Base-by-base conservation (phyloP, 1,140 invertebrate species). In the Drosophila aff. region DNA sequence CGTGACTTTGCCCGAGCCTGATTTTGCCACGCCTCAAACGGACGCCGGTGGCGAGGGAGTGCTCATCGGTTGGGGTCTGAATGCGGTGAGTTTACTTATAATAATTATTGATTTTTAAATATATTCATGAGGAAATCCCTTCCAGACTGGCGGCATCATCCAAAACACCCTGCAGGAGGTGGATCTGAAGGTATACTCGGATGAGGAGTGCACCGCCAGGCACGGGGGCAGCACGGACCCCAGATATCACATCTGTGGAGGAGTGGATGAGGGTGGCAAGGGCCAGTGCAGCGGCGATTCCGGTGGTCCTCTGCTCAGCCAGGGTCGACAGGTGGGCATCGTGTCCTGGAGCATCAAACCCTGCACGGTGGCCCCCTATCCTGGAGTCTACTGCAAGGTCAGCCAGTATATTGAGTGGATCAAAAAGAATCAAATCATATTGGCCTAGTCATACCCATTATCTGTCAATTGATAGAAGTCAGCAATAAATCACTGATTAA, bases 241-340 rank as follows among this genome's bases (percentile, higher is more conserved):
- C 10, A 36, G n/a, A 1, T 81, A 91, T 13, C 92, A 94, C 49
- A 87, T 94, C 60, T 94, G 93, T 55, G 92, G 91, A 1, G 93
- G 93, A 8, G 81, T 93, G 16, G 81, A 86, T 62, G 93, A 92
- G 52, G 93, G 93, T 4, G 93, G 93, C 21, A 93, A 93, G 76
- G 93, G 93, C n/a, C 93, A 93, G 67, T 94, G 93, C 79, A 93
- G 86, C 44, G 93, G 93, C 3, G 93, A 93, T 59, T 93, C 93
- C 1, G 94, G 94, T 13, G 94, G 93, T 11, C 93, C 93, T 0
- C 74, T 94, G 0, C n/a, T 93, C 16, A 76, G 76, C 10, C 57
- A 90, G 13, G 89, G 83, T 1, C 28, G 31, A 4, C 92, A 93
- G 63, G 84, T 92, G 31, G 93, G 93, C 7, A 91, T 94, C 26